Percentiles rank a stretch among this genome's conserved stretches.
phyloP scores from a whole-genome alignment of 2,113 vertebrate species.

The Cichladusa arquata region DNA sequence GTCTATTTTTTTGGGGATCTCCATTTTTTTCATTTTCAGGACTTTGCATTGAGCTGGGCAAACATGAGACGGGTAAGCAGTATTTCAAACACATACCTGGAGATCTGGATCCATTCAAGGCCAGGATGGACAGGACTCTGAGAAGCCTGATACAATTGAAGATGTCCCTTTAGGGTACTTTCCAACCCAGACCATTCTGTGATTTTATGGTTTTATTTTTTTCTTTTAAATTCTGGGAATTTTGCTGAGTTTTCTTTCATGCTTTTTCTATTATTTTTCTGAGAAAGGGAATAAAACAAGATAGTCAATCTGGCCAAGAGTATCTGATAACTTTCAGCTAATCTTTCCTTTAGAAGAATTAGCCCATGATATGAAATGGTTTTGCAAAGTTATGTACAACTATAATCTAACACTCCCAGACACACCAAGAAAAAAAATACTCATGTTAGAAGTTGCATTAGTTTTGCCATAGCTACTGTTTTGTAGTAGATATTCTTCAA shows the following conservation, averaged over 20 bases:
- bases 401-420: background rate
- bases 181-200: background rate
- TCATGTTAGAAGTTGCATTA: background rate
- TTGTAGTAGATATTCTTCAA: background rate
- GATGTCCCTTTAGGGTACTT: background rate
- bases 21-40: background rate
- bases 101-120: background rate
- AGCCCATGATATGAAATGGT: background rate
- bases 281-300: background rate
- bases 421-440: background rate
- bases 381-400: background rate
- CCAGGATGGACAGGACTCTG: background rate
- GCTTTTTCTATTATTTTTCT: background rate
- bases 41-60: background rate
- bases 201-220: background rate
- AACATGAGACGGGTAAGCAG: background rate
- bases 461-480: background rate
- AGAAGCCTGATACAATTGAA: background rate
- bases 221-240: background rate
- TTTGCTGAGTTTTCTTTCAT: background rate
- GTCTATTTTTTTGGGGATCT: background rate
- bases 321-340: background rate
- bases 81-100: background rate
- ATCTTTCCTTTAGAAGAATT: background rate
- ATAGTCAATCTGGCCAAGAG: background rate